Percentiles rank a stretch among this genome's conserved stretches.
Evolutionary conservation across 1,140 invertebrate genomes (phyloP).

Genomic region (Pararge aegeria): DNA sequence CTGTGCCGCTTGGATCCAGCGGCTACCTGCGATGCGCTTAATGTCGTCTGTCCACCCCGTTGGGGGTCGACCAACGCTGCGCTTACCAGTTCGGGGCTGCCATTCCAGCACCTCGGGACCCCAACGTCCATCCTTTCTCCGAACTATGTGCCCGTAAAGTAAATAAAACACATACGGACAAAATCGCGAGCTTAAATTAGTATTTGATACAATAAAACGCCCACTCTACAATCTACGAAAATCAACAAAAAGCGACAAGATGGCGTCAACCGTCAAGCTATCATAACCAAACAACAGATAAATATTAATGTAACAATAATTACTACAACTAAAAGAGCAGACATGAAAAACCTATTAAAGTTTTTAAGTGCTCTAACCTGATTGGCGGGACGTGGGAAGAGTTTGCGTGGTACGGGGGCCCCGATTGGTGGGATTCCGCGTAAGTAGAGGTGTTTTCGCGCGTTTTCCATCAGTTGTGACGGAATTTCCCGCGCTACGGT

Average conservation of each 20-base stretch:
- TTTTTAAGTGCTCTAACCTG: conserved; percentile 48
- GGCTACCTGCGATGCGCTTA: no score
- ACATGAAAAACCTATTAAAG: conserved; percentile 40
- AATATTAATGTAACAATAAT: conserved; percentile 13
- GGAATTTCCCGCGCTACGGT: conserved; percentile 49
- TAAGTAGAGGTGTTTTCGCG: conserved; percentile 71
- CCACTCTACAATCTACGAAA: not conserved
- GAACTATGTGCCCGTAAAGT: no score
- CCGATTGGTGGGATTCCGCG: conserved; percentile 51
- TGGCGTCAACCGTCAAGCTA: conserved; percentile 1
- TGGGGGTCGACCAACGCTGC: no score
- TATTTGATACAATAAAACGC: not conserved
- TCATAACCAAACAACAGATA: conserved; percentile 14
- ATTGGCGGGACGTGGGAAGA: conserved; percentile 48
- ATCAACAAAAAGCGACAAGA: conserved; percentile 1
- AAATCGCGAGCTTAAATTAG: not conserved
- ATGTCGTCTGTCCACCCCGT: no score
- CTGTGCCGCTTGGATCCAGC: no score
- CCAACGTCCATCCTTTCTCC: no score
- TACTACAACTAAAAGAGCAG: conserved; percentile 8
- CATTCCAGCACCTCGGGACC: no score
- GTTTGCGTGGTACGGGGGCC: conserved; percentile 43
- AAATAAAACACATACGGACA: no score
- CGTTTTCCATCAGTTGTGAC: conserved; percentile 63
- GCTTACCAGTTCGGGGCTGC: no score